These are phyloP conservation scores for Plodia interpunctella DNA, from an alignment of 1,140 invertebrate species.

Conservation along the genomic window DNA sequence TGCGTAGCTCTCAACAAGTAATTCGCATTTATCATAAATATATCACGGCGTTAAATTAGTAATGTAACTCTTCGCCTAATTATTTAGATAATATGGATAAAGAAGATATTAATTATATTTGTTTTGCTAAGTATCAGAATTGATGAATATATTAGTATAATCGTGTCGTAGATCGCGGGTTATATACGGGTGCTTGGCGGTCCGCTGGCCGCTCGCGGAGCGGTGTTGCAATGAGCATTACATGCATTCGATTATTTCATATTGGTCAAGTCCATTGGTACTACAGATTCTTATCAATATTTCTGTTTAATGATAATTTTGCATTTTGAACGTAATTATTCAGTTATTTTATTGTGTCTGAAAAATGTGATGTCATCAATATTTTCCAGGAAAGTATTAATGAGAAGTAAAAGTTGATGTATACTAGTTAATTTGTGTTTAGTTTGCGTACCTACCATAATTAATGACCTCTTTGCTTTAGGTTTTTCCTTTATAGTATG, in stretches of 20 bases:
- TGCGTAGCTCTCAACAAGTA: background rate
- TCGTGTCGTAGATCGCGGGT: background rate
- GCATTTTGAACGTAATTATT: no score
- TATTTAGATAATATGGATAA: background rate
- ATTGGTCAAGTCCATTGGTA: no score
- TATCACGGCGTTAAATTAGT: background rate
- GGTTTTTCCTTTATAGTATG: no score
- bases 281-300: no score
- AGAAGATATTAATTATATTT: background rate
- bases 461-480: no score
- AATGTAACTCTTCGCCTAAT: background rate
- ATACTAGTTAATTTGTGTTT: no score
- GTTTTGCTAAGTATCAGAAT: constrained; percentile 1
- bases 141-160: constrained; percentile 4
- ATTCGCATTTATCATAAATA: background rate
- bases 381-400: no score
- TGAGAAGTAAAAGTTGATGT: no score
- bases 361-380: no score
- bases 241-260: background rate
- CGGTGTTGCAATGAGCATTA: background rate
- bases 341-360: no score
- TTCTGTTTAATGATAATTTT: no score
- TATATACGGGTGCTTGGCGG: background rate
- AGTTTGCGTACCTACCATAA: no score
- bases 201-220: background rate